Percentiles rank a stretch among this genome's conserved stretches.
phyloP scores from a whole-genome alignment of 2,888 invertebrate species.

The Leptodirus hochenwartii region DNA sequence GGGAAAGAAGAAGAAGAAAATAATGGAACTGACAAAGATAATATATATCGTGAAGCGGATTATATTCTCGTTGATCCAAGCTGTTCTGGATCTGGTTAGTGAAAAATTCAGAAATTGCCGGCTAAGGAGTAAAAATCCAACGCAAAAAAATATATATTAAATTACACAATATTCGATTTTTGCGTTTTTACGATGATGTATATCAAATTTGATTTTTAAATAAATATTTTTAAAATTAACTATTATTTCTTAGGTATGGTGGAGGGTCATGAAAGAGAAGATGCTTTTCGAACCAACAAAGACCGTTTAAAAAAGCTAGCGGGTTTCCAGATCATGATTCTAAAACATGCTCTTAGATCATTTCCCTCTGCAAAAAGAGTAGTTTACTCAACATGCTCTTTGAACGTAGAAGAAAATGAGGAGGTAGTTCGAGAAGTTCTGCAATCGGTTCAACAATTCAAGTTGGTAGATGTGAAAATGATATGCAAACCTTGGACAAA shows the following conservation, averaged over 20 bases:
- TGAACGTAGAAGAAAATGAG: slow-evolving; percentile 84
- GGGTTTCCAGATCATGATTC: slow-evolving; percentile 64
- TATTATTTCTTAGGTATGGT: slow-evolving; percentile 33
- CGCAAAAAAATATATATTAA: no score
- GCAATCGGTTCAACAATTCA: slow-evolving; percentile 36
- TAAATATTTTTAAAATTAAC: background rate
- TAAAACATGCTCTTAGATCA: slow-evolving; percentile 66
- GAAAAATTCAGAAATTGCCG: slow-evolving; percentile 3
- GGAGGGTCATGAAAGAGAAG: slow-evolving; percentile 30
- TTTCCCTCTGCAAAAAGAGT: slow-evolving; percentile 74
- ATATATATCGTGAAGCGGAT: no score
- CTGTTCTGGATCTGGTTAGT: slow-evolving; percentile 83
- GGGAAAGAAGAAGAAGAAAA: no score
- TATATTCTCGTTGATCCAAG: slow-evolving; percentile 93
- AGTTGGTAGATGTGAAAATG: slow-evolving; percentile 40
- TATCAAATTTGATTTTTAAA: no score
- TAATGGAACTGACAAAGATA: no score
- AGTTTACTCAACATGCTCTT: slow-evolving; percentile 93
- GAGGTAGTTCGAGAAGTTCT: slow-evolving; percentile 62
- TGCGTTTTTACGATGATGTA: no score
- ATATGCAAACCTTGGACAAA: slow-evolving; percentile 49
- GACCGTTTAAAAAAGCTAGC: slow-evolving; percentile 44
- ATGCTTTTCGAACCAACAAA: slow-evolving; percentile 19
- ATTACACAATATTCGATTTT: no score
- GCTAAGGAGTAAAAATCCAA: no score